Conservation (phyloP, 2,113 vertebrate species). For the Pachycephala philippinensis region DNA sequence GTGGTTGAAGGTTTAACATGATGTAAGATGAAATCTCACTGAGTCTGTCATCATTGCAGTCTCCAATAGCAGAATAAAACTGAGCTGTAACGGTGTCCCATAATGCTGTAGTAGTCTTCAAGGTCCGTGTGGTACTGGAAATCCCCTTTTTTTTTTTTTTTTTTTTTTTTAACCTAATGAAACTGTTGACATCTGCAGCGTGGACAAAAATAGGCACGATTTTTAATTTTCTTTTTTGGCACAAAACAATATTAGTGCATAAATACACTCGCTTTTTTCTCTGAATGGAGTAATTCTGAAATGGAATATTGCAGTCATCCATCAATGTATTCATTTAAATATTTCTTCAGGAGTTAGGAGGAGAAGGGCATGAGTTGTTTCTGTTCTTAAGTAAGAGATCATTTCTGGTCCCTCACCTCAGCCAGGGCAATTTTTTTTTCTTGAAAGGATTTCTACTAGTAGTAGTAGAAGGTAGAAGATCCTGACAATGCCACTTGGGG, state of each 20-base stretch:
- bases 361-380: not conserved
- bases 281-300: not conserved
- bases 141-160: not conserved
- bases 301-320: not conserved
- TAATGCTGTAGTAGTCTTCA: not conserved
- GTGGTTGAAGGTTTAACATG: not conserved
- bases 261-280: not conserved
- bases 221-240: not conserved
- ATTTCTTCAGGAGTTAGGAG: not conserved
- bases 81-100: not conserved
- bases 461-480: not conserved
- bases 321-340: not conserved
- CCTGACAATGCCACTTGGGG: rapidly evolving
- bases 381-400: not conserved
- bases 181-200: not conserved
- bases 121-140: not conserved
- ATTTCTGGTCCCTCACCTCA: rapidly evolving
- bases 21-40: not conserved
- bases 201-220: not conserved
- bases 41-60: not conserved
- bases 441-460: not conserved
- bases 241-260: not conserved
- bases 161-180: not conserved
- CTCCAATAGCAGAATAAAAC: not conserved
- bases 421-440: not conserved